Conservation (phyloP, 2,113 vertebrate genomes). For the Cervus canadensis region DNA sequence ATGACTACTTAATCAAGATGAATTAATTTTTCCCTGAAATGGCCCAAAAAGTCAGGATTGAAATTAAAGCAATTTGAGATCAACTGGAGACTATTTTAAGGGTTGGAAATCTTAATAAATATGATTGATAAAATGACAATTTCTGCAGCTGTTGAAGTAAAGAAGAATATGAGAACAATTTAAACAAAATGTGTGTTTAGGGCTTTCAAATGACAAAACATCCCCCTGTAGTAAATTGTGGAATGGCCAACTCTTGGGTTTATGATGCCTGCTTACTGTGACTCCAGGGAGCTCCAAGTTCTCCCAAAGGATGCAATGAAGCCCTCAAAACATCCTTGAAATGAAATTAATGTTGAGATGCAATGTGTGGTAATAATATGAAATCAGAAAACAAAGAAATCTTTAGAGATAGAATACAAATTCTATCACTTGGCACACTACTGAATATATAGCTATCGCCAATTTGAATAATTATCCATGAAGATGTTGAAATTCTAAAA, state of each 20-base stretch:
- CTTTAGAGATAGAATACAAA: not conserved
- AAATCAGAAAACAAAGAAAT: constrained; percentile 24
- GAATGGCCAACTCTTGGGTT: not conserved
- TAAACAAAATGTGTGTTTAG: constrained; percentile 58
- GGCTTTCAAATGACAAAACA: not conserved
- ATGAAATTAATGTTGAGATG: constrained; percentile 8
- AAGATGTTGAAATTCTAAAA: not conserved
- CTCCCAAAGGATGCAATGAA: not conserved
- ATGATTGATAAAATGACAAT: constrained; percentile 52
- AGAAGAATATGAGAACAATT: constrained; percentile 42
- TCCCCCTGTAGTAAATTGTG: not conserved
- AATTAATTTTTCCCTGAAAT: constrained; percentile 67
- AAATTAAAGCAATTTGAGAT: constrained; percentile 63
- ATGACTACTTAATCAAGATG: constrained; percentile 68
- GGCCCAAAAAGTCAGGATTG: constrained; percentile 50
- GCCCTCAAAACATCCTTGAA: not conserved
- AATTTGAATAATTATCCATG: not conserved
- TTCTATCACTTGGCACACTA: not conserved
- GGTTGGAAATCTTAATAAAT: constrained; percentile 58
- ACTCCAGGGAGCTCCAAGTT: not conserved
- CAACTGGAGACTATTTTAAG: constrained; percentile 52
- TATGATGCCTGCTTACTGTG: not conserved
- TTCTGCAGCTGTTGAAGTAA: not conserved
- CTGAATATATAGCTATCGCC: not conserved
- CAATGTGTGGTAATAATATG: not conserved